Conservation (phyloP, 1,140 invertebrate genomes). For the Drosophila baimaii region DNA sequence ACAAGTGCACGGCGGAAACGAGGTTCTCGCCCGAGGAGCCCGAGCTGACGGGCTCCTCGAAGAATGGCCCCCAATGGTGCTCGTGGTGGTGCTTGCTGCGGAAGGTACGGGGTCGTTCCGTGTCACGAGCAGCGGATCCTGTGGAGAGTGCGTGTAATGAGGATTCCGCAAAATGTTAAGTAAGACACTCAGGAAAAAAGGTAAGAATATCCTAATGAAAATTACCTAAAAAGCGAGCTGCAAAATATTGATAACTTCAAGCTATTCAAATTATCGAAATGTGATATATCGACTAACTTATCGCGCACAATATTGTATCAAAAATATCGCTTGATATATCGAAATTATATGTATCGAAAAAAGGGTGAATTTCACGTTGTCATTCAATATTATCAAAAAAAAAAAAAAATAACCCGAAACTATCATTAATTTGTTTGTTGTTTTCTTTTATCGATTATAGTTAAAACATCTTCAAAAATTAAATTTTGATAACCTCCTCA, state of each 20-base stretch:
- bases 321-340: too few species aligned
- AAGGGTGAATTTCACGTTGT: too few species aligned
- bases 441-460: too few species aligned
- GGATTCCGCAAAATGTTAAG: slow-evolving; percentile 3
- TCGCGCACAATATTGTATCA: too few species aligned
- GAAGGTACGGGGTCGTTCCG: slow-evolving; percentile 86
- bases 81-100: slow-evolving; percentile 86
- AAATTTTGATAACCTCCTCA: too few species aligned
- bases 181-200: slow-evolving; percentile 2
- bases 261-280: too few species aligned
- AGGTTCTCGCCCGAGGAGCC: slow-evolving; percentile 84
- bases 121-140: slow-evolving; percentile 81
- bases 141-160: slow-evolving; percentile 1
- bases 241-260: background rate
- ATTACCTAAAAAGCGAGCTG: background rate
- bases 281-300: too few species aligned
- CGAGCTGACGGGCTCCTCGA: slow-evolving; percentile 87
- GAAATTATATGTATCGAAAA: too few species aligned
- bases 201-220: accelerated
- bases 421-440: too few species aligned
- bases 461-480: too few species aligned
- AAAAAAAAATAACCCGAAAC: too few species aligned
- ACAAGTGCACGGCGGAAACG: slow-evolving; percentile 88
- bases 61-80: slow-evolving; percentile 90
- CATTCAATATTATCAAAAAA: too few species aligned